Evolutionary conservation across 1,140 invertebrate genomes (phyloP), one percentile per base, ranked within the genome.

Genomic region (Choristoneura fumiferana): DNA sequence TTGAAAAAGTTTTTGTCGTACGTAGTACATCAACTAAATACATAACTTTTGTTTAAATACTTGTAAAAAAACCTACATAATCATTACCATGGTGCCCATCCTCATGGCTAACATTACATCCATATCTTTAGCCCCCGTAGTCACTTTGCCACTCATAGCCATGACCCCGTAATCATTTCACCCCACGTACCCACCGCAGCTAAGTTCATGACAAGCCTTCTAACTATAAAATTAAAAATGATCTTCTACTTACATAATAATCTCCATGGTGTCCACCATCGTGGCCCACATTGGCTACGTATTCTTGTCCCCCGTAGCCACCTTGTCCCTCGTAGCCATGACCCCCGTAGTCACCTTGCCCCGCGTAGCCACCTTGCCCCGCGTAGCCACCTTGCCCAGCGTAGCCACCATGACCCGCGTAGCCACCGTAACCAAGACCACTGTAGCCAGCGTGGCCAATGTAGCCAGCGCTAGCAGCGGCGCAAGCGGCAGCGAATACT

Each of bases 221-320:
- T 29, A 29, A 6, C 22, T 29, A 29, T 29, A 3, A 3, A 2
- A 29, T 29, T 29, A 6, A 29, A 3, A 2, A 29, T 29, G 18
- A 17, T 15, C 12, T n/a, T 45, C 52, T 57, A 77, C 57, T 78
- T 65, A 86, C 83, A 68, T 86, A 72, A 65, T 82, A 81, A 54
- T 78, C 74, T 12, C 62, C 69, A 55, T 83, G 76, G 5, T 49
- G 52, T 14, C 60, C 60, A 6, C 58, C 62, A 18, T 52, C 57
- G 14, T 66, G 65, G 3, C 54, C 72, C 2, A 33, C 58, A 36
- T 70, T 63, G 13, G 9, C 52, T 29, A 29, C 22, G 22, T 29
- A 29, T 2, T 6, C 22, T 3, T 29, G 22, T 29, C 22, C 22
- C 22, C 10, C 43, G n/a, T 29, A 29, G 43, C 18, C 54, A 6